A percentile compares a stretch with the other conserved stretches of the same genome.
Conservation (phyloP, 64 coral and sea anemone species). For the Stichodactyla mertensii region DNA sequence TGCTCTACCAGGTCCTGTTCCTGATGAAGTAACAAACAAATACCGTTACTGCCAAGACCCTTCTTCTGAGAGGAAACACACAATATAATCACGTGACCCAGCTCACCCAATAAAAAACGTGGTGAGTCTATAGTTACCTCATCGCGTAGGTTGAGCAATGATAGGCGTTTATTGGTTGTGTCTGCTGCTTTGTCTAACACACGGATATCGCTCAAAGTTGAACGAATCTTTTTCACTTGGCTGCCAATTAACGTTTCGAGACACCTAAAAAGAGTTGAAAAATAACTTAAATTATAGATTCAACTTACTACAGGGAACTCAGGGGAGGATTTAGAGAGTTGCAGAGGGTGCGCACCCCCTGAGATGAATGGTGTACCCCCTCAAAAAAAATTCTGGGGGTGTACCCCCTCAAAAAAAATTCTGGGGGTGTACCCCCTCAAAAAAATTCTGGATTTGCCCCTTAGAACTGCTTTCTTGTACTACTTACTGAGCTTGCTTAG, state of each 20-base stretch:
- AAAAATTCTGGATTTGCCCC: too few relatives aligned
- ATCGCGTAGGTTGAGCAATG: constrained; percentile 52
- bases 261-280: constrained; percentile 36
- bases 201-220: constrained; percentile 72
- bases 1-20: constrained; percentile 50
- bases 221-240: constrained; percentile 68
- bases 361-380: too few relatives aligned
- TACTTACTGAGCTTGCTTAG: constrained; percentile 89
- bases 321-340: neutral
- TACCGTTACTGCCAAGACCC: neutral
- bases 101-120: neutral
- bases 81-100: neutral
- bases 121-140: constrained; percentile 17
- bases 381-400: too few relatives aligned
- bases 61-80: neutral
- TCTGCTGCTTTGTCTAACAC: constrained; percentile 79
- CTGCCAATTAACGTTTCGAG: constrained; percentile 65
- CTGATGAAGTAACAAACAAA: constrained; percentile 6
- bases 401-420: too few relatives aligned
- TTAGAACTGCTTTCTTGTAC: too few relatives aligned
- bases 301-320: too few relatives aligned
- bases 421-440: too few relatives aligned
- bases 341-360: neutral
- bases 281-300: neutral
- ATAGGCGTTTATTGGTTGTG: constrained; percentile 65